Percentiles rank a stretch among this genome's conserved stretches.
Conservation (phyloP, 2,113 vertebrate genomes). For the Lonchura striata region DNA sequence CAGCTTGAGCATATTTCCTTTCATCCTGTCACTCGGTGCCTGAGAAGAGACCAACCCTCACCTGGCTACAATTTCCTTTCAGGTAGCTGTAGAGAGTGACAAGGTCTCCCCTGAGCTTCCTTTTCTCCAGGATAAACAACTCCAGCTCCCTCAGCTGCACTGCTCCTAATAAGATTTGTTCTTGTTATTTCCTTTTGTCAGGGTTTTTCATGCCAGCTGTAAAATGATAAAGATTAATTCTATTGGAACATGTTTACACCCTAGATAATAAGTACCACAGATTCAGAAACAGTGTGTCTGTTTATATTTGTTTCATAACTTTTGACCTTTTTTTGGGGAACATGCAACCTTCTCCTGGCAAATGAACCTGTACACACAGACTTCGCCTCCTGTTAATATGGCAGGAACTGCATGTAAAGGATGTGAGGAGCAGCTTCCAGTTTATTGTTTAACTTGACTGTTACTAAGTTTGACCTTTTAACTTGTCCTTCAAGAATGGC, state of each 20-base stretch:
- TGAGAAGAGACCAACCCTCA: background rate
- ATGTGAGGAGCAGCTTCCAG: background rate
- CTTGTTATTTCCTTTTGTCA: background rate
- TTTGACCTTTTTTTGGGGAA: background rate
- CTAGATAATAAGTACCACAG: background rate
- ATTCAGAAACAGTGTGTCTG: background rate
- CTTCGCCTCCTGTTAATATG: constrained; percentile 1
- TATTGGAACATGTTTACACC: background rate
- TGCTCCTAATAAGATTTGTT: background rate
- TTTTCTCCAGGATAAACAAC: background rate
- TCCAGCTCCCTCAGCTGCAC: background rate
- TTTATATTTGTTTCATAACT: constrained; percentile 21
- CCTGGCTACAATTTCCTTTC: background rate
- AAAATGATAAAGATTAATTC: background rate
- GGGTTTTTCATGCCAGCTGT: background rate
- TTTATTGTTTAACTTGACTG: constrained; percentile 58
- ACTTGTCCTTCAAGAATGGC: background rate
- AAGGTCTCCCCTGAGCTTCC: background rate
- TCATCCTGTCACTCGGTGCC: background rate
- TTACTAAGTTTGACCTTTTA: constrained; percentile 49
- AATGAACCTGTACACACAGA: background rate
- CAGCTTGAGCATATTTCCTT: background rate
- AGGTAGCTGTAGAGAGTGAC: background rate
- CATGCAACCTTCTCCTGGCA: background rate
- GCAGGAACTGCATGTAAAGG: background rate